These are phyloP conservation scores for Allygus modestus DNA, from an alignment of 2,888 invertebrate species.

Conservation along the genomic window DNA sequence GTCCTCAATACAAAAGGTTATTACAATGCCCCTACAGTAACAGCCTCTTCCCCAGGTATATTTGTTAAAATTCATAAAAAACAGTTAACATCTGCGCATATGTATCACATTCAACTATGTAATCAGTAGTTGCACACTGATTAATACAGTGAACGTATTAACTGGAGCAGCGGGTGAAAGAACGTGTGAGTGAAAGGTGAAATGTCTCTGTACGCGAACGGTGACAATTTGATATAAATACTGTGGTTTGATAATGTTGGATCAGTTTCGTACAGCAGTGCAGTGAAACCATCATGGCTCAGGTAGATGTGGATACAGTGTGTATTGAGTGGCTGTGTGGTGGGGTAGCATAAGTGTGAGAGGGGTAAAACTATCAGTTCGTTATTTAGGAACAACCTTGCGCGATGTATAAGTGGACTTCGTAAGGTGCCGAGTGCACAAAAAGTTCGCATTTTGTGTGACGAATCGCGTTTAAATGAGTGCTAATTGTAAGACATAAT, in stretches of 20 bases:
- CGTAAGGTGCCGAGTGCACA: no score
- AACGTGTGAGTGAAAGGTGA: conserved; percentile 29
- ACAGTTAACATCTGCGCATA: no score
- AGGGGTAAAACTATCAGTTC: no score
- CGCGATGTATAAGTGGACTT: no score
- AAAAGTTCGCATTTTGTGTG: no score
- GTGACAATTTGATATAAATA: conserved; percentile 36
- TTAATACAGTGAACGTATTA: conserved; percentile 31
- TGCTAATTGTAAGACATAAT: no score
- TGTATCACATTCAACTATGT: neutral
- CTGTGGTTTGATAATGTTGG: neutral
- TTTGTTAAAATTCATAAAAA: no score
- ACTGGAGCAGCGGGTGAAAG: neutral
- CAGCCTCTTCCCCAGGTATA: no score
- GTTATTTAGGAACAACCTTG: no score
- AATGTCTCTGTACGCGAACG: neutral
- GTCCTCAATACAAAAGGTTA: no score
- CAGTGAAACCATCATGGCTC: neutral
- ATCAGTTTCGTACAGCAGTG: neutral
- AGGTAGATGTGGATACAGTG: neutral
- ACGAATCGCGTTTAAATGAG: no score
- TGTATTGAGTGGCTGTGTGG: neutral
- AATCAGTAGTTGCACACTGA: neutral
- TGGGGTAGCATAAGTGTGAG: neutral
- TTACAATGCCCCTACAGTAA: no score